A percentile compares a stretch with the other conserved stretches of the same genome.
Conservation (phyloP, 1,140 invertebrate genomes). For the Cardiocondyla obscurior region DNA sequence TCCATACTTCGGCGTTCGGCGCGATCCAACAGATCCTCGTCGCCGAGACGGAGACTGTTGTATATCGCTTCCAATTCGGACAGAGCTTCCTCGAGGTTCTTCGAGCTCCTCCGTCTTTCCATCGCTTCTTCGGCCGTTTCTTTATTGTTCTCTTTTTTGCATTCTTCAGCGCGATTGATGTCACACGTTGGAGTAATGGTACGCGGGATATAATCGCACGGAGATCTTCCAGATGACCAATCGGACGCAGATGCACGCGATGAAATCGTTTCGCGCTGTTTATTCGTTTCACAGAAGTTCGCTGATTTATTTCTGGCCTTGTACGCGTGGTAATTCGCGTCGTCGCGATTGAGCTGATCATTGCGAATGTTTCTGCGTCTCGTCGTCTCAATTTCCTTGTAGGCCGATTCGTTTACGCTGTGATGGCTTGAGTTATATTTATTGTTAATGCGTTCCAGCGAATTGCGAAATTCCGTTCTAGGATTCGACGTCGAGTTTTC, state of each 20-base stretch:
- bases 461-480: conserved; percentile 35
- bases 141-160: not conserved
- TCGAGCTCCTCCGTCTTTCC: conserved; percentile 85
- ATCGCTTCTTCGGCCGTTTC: conserved; percentile 74
- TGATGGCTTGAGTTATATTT: conserved; percentile 61
- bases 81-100: conserved; percentile 93
- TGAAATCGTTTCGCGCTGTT: conserved; percentile 20
- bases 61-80: conserved; percentile 95
- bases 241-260: not conserved
- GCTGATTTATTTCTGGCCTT: conserved; percentile 7
- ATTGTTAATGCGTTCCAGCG: conserved; percentile 52
- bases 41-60: conserved; percentile 91
- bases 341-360: conserved; percentile 55
- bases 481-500: not conserved
- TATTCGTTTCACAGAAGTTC: conserved; percentile 45
- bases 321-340: conserved; percentile 28
- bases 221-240: conserved; percentile 7
- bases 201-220: not conserved
- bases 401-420: conserved; percentile 26
- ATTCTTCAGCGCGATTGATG: not conserved
- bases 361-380: conserved; percentile 61
- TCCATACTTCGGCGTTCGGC: conserved; percentile 89
- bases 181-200: not conserved
- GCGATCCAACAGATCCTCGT: conserved; percentile 91
- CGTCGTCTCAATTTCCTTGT: conserved; percentile 54